Conservation (phyloP, 2,797 vertebrate genomes). For the Poeciliopsis infans region DNA sequence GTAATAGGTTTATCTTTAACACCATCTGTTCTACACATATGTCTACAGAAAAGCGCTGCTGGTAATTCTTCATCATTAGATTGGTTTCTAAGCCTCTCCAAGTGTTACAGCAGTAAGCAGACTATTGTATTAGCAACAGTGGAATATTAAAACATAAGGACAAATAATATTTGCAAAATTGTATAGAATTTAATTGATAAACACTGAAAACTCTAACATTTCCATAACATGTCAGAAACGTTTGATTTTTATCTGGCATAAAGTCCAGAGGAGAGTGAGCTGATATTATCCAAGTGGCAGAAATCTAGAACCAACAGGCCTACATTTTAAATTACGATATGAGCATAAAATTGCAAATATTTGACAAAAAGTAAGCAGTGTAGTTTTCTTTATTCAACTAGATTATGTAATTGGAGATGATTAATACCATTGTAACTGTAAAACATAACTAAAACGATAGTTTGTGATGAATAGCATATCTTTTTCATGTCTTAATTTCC, state of each 20-base stretch:
- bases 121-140: neutral
- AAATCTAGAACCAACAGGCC: neutral
- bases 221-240: neutral
- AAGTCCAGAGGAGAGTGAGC: neutral
- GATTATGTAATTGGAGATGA: neutral
- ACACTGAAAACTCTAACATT: neutral
- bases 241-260: neutral
- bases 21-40: slow-evolving; percentile 38
- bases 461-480: neutral
- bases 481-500: neutral
- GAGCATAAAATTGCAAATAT: neutral
- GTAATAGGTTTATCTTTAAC: slow-evolving; percentile 53
- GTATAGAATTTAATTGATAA: neutral
- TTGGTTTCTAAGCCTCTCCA: slow-evolving; percentile 3
- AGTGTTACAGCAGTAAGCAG: neutral
- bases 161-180: neutral
- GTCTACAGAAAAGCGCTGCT: neutral
- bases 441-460: neutral
- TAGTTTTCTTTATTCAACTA: neutral
- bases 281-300: neutral
- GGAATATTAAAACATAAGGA: neutral
- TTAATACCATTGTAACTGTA: neutral
- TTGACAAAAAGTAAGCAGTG: neutral
- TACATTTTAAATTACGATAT: no score
- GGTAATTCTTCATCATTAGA: slow-evolving; percentile 1